A percentile compares a stretch with the other conserved stretches of the same genome.
Conservation (phyloP, 2,797 vertebrate genomes). For the Molossus alvarezi region DNA sequence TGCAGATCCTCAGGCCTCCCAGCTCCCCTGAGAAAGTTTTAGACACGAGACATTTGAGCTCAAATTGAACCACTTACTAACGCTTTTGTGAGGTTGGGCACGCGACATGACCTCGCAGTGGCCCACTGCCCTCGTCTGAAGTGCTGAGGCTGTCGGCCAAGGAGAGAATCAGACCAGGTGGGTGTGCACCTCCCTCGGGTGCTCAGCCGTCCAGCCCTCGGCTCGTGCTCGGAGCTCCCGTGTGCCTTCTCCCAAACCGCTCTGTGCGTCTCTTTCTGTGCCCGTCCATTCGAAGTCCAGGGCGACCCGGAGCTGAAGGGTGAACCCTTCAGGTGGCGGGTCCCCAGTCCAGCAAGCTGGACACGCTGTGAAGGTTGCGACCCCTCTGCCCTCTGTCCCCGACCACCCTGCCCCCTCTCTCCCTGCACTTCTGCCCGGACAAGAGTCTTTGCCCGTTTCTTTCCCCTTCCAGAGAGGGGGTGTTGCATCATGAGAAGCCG, state of each 20-base stretch:
- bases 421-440: no score
- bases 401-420: rapidly evolving
- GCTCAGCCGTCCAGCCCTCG: rapidly evolving
- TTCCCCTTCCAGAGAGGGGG: background rate
- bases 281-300: background rate
- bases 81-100: background rate
- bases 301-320: background rate
- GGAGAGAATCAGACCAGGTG: no score
- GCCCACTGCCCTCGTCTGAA: background rate
- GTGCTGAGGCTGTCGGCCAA: background rate
- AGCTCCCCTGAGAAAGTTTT: background rate
- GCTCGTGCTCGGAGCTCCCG: background rate
- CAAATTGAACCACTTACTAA: background rate
- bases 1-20: background rate
- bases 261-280: background rate
- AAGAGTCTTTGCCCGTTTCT: background rate
- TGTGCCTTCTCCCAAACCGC: rapidly evolving
- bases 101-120: background rate
- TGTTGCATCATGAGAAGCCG: background rate
- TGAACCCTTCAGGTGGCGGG: no score
- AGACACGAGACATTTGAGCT: background rate
- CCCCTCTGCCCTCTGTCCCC: background rate
- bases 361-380: background rate
- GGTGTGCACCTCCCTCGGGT: rapidly evolving
- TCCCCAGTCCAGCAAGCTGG: no score